Evolutionary conservation across 2,113 vertebrate species (phyloP).

Genomic region (Heterotilapia buettikoferi): DNA sequence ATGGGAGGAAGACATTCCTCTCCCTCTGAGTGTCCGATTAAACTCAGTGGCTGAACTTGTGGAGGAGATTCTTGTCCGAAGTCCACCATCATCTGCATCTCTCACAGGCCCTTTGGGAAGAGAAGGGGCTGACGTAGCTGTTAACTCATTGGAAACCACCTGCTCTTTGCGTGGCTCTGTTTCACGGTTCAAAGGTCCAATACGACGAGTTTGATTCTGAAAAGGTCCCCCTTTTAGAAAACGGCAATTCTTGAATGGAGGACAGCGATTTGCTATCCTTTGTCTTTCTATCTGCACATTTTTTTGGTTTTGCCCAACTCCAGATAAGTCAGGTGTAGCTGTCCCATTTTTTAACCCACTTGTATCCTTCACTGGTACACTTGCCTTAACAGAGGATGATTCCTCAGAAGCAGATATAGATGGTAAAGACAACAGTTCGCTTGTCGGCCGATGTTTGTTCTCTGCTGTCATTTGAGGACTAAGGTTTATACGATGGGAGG

Average conservation of each 20-base stretch:
- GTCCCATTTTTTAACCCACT: background rate
- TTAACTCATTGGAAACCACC: background rate
- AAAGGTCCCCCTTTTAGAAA: background rate
- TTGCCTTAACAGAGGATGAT: background rate
- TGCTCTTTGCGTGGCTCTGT: background rate
- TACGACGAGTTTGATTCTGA: slow-evolving; percentile 8
- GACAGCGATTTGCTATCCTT: background rate
- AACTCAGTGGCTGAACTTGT: background rate
- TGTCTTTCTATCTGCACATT: background rate
- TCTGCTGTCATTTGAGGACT: background rate
- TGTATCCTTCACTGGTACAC: background rate
- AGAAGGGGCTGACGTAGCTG: background rate
- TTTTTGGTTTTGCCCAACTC: background rate
- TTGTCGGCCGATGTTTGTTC: background rate
- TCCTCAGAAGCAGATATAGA: background rate
- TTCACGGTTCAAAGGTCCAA: background rate
- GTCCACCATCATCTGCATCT: background rate
- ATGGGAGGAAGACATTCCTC: background rate
- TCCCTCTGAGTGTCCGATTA: background rate
- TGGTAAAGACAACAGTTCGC: background rate
- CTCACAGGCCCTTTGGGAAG: background rate
- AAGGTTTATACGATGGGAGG: background rate
- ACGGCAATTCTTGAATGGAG: background rate
- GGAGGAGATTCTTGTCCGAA: background rate
- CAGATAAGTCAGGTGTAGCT: background rate